Evolutionary conservation across 2,113 vertebrate genomes (phyloP).

Genomic region (Gnathochromis pfefferi): DNA sequence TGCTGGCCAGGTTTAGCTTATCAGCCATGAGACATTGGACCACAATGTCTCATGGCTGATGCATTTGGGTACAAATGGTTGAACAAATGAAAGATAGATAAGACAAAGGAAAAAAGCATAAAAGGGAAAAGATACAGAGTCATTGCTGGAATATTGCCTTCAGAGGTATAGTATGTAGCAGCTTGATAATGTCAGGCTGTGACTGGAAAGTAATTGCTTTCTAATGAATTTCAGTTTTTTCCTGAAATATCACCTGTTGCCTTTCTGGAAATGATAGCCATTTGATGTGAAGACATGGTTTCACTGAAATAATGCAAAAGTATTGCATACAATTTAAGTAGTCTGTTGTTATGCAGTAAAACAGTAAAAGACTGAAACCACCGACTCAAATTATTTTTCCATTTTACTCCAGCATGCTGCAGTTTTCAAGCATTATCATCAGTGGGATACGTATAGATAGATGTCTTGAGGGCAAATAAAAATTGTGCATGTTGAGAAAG

Average conservation of each 20-base stretch:
- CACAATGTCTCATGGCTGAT: conserved; percentile 23
- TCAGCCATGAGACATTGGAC: conserved; percentile 13
- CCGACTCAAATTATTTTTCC: background rate
- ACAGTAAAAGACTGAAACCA: background rate
- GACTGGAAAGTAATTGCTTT: conserved; percentile 55
- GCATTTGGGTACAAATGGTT: conserved; percentile 24
- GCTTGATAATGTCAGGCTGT: conserved; percentile 45
- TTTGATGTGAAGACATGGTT: background rate
- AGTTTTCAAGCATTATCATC: background rate
- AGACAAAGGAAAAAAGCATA: conserved; percentile 9
- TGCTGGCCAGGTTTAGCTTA: conserved; percentile 20
- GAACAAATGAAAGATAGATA: conserved; percentile 48
- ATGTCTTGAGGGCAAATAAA: background rate
- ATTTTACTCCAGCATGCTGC: background rate
- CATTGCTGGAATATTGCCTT: conserved; percentile 39
- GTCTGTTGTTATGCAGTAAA: background rate
- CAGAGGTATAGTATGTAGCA: conserved; percentile 10
- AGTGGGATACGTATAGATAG: background rate
- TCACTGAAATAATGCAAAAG: conserved; percentile 18
- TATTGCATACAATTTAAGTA: background rate
- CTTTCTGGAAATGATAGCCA: conserved; percentile 3
- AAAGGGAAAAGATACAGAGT: conserved; percentile 23
- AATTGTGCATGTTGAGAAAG: background rate
- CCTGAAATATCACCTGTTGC: conserved; percentile 36
- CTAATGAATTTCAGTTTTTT: conserved; percentile 42